These are phyloP conservation scores for Silurus glanis DNA, from an alignment of 2,113 vertebrate species.

Conservation along the genomic window DNA sequence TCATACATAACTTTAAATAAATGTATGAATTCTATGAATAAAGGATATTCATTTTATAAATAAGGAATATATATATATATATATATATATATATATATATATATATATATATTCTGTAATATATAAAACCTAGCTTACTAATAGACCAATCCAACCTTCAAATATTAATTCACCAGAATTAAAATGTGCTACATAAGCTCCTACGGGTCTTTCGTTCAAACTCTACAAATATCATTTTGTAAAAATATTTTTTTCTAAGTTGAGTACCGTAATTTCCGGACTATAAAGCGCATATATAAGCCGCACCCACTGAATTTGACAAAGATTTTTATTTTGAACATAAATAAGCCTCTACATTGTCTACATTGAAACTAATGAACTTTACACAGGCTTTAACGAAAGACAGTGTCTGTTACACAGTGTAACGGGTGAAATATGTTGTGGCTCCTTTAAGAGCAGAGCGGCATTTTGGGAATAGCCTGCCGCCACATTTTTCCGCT, in stretches of 20 bases:
- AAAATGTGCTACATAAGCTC: not conserved
- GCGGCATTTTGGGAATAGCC: too few species aligned
- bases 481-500: too few species aligned
- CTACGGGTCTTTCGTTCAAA: not conserved
- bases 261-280: too few species aligned
- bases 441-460: too few species aligned
- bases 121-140: not conserved
- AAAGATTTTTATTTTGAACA: too few species aligned
- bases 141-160: not conserved
- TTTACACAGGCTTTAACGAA: too few species aligned
- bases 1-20: not conserved
- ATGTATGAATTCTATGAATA: not conserved
- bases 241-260: not conserved
- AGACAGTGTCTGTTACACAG: too few species aligned
- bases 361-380: too few species aligned
- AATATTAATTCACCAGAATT: not conserved
- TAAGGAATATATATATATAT: not conserved
- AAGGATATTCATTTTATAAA: not conserved
- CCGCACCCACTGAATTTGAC: too few species aligned
- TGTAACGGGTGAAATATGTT: too few species aligned
- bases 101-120: not conserved
- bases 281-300: too few species aligned
- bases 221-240: not conserved
- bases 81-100: not conserved
- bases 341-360: too few species aligned